A percentile compares a stretch with the other conserved stretches of the same genome.
These are phyloP conservation scores for Periparus ater DNA, from an alignment of 2,797 vertebrate genomes.

Conservation along the genomic window DNA sequence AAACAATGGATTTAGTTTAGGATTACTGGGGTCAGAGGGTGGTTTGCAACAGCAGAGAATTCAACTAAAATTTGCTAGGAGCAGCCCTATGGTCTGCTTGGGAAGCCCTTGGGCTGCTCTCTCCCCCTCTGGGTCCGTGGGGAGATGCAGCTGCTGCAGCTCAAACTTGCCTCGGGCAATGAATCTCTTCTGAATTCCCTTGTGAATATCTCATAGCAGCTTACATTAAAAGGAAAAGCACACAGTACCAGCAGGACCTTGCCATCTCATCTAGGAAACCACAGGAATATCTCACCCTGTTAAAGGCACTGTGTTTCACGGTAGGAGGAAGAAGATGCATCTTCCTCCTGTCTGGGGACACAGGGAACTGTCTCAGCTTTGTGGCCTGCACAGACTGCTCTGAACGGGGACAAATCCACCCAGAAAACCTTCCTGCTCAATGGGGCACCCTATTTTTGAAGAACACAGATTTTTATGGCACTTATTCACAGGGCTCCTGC, in stretches of 20 bases:
- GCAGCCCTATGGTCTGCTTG: rapidly evolving
- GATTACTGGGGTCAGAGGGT: not conserved
- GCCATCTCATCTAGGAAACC: not conserved
- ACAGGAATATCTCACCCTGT: rapidly evolving
- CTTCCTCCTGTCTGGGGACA: not conserved
- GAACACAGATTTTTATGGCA: not conserved
- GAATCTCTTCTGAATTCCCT: not conserved
- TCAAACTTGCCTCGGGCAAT: not conserved
- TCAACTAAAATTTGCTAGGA: not conserved
- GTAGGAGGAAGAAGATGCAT: not conserved
- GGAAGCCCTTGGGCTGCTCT: not conserved
- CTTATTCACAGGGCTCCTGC: rapidly evolving
- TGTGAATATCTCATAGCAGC: rapidly evolving
- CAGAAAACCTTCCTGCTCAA: not conserved
- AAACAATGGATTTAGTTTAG: not conserved
- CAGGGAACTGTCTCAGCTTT: rapidly evolving
- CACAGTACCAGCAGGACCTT: rapidly evolving
- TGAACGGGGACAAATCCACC: not conserved
- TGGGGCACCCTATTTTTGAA: not conserved
- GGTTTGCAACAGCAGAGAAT: not conserved
- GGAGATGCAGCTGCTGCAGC: not conserved
- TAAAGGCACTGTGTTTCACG: rapidly evolving
- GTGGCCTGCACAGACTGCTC: not conserved
- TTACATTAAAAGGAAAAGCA: not conserved
- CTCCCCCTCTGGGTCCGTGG: rapidly evolving